Base-by-base conservation (phyloP, 2,888 invertebrate species). In the Portevinia maculata region DNA sequence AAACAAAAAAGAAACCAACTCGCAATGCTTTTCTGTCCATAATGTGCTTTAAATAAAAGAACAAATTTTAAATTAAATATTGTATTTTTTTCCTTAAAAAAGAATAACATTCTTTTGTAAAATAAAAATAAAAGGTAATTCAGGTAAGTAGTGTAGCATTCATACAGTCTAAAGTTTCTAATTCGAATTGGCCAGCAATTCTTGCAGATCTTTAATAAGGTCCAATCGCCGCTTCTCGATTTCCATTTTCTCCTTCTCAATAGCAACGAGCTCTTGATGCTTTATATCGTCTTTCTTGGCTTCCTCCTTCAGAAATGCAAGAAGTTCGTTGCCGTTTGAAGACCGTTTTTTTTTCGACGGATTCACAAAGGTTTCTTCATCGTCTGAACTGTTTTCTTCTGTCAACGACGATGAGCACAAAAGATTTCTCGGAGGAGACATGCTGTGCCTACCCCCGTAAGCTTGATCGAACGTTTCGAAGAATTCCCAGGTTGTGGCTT, bases 121-220 rank as follows among this genome's bases (percentile, higher is more conserved):
- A 30, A 30, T 9, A 6, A 30, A 30, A 30, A 30, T 30, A 30
- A 30, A 5, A 30, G 3, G 2, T 7, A 30, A 37, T 37, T 37
- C n/a, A 37, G 37, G 37, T 37, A 37, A 37, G 37, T 37, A 37
- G 37, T 37, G 37, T 37, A 37, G 37, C n/a, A 37, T 37, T 37
- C 13, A 37, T 37, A n/a, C n/a, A 37, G n/a, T n/a, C 30, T 30
- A 8, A 30, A 30, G 3, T 30, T 4, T 30, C 6, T 4, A 30
- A 30, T 30, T 30, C 30, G 37, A n/a, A n/a, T n/a, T n/a, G n/a
- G n/a, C 37, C 37, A 37, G 13, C 37, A n/a, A 37, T 2, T n/a
- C 13, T 37, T 37, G 37, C 37, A 37, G 37, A 13, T 37, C 37
- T 13, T 37, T 13, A 37, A 37, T 37, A 37, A 37, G 37, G 13